Conservation (phyloP, 2,113 vertebrate species). For the Psilopsiagon aurifrons region DNA sequence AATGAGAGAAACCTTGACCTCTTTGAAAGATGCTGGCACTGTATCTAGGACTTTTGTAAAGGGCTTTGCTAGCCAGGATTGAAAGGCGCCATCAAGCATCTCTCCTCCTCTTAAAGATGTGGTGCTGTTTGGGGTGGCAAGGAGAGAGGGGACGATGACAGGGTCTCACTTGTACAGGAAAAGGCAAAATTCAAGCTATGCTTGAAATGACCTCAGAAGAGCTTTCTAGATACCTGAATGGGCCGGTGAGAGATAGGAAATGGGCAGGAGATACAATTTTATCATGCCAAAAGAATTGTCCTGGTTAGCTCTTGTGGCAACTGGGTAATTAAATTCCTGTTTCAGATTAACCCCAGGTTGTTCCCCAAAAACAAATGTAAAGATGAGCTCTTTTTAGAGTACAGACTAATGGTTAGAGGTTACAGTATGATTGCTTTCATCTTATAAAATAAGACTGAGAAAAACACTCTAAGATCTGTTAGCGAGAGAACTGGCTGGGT, state of each 20-base stretch:
- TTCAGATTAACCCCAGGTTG: background rate
- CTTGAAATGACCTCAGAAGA: background rate
- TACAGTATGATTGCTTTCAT: background rate
- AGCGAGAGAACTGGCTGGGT: background rate
- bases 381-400: background rate
- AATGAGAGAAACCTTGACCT: background rate
- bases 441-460: background rate
- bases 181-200: background rate
- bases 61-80: background rate
- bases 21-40: background rate
- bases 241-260: background rate
- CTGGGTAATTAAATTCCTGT: background rate
- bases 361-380: background rate
- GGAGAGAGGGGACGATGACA: background rate
- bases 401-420: background rate
- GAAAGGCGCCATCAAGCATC: background rate
- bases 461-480: background rate
- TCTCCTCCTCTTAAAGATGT: background rate
- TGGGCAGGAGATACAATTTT: background rate
- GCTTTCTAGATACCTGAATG: background rate
- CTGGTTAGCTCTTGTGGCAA: background rate
- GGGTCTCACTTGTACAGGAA: background rate
- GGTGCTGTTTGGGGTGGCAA: background rate
- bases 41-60: background rate
- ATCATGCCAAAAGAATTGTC: background rate